phyloP scores from a whole-genome alignment of 2,888 invertebrate genomes.

The Epirrhoe alternata region DNA sequence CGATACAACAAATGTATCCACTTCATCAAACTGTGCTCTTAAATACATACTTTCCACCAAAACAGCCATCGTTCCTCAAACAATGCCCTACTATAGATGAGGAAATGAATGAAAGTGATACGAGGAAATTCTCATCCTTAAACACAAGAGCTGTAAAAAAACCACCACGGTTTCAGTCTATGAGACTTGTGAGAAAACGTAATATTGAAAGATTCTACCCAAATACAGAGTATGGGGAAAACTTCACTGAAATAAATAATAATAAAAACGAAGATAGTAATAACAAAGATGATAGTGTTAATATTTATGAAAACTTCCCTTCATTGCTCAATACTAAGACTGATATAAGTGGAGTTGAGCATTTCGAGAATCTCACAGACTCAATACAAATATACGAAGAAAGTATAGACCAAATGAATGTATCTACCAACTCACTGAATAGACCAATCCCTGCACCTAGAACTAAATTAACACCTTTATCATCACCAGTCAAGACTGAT shows the following conservation, averaged over 20 bases:
- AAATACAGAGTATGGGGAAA: conserved; percentile 78
- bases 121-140: conserved; percentile 76
- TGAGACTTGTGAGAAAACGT: conserved; percentile 76
- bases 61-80: conserved; percentile 74
- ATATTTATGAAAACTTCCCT: conserved; percentile 78
- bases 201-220: conserved; percentile 82
- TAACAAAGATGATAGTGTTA: conserved; percentile 57
- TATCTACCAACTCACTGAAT: conserved; percentile 79
- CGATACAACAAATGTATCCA: conserved; percentile 79
- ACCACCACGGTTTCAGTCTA: conserved; percentile 76
- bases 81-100: conserved; percentile 76
- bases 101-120: conserved; percentile 63
- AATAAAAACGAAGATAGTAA: conserved; percentile 65
- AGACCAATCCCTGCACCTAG: conserved; percentile 86
- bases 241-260: conserved; percentile 79
- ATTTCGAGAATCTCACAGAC: conserved; percentile 88
- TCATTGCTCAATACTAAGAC: conserved; percentile 66
- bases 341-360: conserved; percentile 73
- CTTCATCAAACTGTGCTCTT: conserved; percentile 75
- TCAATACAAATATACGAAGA: conserved; percentile 88
- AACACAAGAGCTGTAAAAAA: conserved; percentile 72
- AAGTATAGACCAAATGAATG: conserved; percentile 56
- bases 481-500: conserved; percentile 74
- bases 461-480: conserved; percentile 70
- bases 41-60: conserved; percentile 74